phyloP scores from a whole-genome alignment of 1,140 invertebrate species.

The Hyles euphorbiae region DNA sequence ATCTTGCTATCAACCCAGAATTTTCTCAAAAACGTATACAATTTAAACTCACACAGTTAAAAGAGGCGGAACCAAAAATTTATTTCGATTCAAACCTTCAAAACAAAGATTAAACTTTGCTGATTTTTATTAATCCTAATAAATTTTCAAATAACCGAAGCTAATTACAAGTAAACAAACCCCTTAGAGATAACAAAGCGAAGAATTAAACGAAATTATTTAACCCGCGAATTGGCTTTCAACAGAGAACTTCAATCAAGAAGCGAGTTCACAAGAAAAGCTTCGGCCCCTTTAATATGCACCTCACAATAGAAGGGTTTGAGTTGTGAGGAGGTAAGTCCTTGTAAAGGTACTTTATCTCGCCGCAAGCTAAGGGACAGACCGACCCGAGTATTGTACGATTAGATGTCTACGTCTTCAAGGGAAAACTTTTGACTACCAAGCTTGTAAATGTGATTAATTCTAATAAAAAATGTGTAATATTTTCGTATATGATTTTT shows the following conservation, averaged over 20 bases:
- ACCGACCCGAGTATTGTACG: slow-evolving; percentile 33
- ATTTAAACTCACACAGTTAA: too few relatives aligned
- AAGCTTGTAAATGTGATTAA: not conserved
- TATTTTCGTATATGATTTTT: too few relatives aligned
- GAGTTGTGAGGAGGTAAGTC: slow-evolving; percentile 63
- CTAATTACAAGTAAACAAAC: slow-evolving; percentile 27
- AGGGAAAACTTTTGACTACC: slow-evolving; percentile 39
- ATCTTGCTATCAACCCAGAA: too few relatives aligned
- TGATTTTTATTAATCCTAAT: not conserved
- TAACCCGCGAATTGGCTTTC: slow-evolving; percentile 46
- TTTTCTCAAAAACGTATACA: too few relatives aligned
- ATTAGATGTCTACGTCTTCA: slow-evolving; percentile 67
- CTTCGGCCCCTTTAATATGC: slow-evolving; percentile 61
- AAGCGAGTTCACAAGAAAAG: slow-evolving; percentile 52
- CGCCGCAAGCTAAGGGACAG: slow-evolving; percentile 51
- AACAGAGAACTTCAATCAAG: slow-evolving; percentile 53
- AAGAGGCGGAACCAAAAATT: too few relatives aligned
- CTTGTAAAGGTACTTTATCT: slow-evolving; percentile 64
- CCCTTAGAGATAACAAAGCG: slow-evolving; percentile 20
- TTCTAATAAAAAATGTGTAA: too few relatives aligned
- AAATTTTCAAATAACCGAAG: slow-evolving; percentile 6
- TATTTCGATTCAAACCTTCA: too few relatives aligned
- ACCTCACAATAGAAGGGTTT: slow-evolving; percentile 61
- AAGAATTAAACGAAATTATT: slow-evolving; percentile 44
- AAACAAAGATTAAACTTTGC: too few relatives aligned